phyloP scores from a whole-genome alignment of 64 coral and sea anemone genomes.

The Pachyseris speciosa region DNA sequence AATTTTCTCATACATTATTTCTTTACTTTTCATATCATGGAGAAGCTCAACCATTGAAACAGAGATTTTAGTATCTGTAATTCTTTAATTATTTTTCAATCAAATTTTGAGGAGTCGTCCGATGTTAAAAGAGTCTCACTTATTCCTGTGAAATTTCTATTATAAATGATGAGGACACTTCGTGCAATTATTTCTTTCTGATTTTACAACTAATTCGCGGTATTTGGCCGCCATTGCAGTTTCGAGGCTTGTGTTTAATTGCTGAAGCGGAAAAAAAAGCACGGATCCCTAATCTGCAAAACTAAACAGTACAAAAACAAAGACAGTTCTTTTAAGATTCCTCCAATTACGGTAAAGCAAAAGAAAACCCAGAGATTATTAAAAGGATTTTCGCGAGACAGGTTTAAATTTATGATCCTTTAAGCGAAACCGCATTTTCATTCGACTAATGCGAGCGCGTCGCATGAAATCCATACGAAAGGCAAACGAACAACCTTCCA shows the following conservation, averaged over 20 bases:
- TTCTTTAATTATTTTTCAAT: neutral
- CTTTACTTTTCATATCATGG: neutral
- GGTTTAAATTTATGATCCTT: constrained; percentile 16
- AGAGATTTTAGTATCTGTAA: neutral
- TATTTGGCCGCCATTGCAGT: neutral
- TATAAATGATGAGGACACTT: neutral
- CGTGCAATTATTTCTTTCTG: neutral
- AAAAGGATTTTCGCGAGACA: constrained; percentile 28
- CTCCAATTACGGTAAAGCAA: constrained; percentile 4
- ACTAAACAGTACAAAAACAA: constrained; percentile 1
- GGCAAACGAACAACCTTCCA: neutral
- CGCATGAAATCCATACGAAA: neutral
- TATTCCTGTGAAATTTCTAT: neutral
- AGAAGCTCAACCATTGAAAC: neutral
- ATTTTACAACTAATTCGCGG: neutral
- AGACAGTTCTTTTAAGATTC: neutral
- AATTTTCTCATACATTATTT: neutral
- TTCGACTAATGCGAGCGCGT: neutral
- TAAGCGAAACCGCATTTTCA: constrained; percentile 27
- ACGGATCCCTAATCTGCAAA: neutral
- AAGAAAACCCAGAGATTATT: constrained; percentile 12
- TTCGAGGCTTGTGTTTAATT: neutral
- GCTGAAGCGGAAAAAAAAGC: neutral
- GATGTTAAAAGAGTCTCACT: neutral
- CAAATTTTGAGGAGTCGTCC: neutral